Evolutionary conservation across 2,797 vertebrate genomes (phyloP), one percentile per base, ranked within the genome.

Genomic region (Sandelia bainsii): DNA sequence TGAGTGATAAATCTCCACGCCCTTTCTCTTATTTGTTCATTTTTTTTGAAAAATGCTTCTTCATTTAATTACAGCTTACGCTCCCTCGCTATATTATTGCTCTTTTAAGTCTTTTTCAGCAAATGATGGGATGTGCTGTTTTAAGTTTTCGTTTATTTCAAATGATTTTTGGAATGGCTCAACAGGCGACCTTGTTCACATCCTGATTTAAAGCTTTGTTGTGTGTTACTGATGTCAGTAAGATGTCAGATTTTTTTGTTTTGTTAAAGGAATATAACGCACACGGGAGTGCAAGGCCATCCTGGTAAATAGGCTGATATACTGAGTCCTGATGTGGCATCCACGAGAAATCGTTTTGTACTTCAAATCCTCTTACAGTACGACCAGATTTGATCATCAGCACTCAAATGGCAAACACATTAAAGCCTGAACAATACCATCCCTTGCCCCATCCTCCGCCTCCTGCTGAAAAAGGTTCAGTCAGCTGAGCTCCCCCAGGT

Each of bases 271-370:
- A 70, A 66, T 42, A 20, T 46, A 56, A 81, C 25, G 39, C 63
- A 70, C 5, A 53, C 53, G 25, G 68, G 82, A 80, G 72, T 75
- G 51, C 78, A 88, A 87, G 88, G 82, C 69, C 75, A 11, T 19
- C 29, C 63, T 51, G 81, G 78, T 82, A 54, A 87, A 83, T 51
- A 60, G 77, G 79, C 62, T 42, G 29, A 29, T n/a, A 0, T 13
- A 32, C 12, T 1, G 32, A 63, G 23, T 53, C 42, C 48, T 46
- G 39, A 10, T 60, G 45, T 39, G 53, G 34, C n/a, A 37, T 25
- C 27, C 19, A 44, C 51, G 52, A 79, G 65, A 73, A n/a, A 69
- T 23, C 9, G 4, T 56, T 59, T 77, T 81, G 53, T 53, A 9
- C 45, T 66, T 71, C 25, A 6, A 6, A 32, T 32, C 29, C 45